Evolutionary conservation across 2,888 invertebrate genomes (phyloP).

Genomic region (Plusia festucae): DNA sequence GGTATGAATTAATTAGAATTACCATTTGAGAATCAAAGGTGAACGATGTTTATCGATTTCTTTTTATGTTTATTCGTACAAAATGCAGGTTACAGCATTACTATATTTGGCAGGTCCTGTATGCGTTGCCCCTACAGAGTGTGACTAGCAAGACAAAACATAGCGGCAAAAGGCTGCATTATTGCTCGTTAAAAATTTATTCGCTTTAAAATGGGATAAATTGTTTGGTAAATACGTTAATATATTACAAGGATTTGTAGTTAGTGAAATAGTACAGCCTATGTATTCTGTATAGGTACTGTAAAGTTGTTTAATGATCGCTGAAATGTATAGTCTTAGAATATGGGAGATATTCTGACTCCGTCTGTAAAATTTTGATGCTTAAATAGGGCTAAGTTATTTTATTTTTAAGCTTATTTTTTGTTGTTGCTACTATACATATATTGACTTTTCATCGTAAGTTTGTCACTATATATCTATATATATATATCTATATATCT

Average conservation of each 20-base stretch:
- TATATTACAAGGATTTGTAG: constrained; percentile 16
- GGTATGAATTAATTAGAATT: too few relatives aligned
- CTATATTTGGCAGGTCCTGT: background rate
- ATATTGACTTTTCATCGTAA: too few relatives aligned
- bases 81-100: too few relatives aligned
- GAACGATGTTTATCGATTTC: too few relatives aligned
- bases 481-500: too few relatives aligned
- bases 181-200: constrained; percentile 39
- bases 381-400: background rate
- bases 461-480: too few relatives aligned
- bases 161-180: constrained; percentile 39
- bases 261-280: constrained; percentile 1
- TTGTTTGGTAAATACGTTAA: constrained; percentile 35
- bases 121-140: constrained; percentile 22
- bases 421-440: too few relatives aligned
- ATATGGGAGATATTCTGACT: background rate
- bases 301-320: background rate
- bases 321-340: background rate
- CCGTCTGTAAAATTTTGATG: background rate
- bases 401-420: background rate
- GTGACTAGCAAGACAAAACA: constrained; percentile 34
- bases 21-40: too few relatives aligned
- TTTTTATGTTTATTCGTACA: too few relatives aligned
- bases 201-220: constrained; percentile 33
- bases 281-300: constrained; percentile 8